Conservation (phyloP, 2,797 vertebrate species). For the Graptemys geographica region DNA sequence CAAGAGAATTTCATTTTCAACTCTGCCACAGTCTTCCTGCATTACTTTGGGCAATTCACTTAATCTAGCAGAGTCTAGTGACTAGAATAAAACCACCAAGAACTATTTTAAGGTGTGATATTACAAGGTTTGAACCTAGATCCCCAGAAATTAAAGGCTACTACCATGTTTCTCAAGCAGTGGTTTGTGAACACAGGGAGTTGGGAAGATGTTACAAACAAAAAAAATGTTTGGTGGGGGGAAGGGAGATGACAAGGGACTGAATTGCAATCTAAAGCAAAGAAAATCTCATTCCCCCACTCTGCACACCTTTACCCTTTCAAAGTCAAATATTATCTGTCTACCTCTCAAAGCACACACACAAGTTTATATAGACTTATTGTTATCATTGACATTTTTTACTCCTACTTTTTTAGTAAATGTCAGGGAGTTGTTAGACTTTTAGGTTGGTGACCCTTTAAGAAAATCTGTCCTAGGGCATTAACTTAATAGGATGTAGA, state of each 20-base stretch:
- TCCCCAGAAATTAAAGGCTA: neutral
- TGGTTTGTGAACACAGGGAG: neutral
- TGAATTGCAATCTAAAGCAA: neutral
- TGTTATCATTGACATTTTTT: neutral
- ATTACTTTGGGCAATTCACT: neutral
- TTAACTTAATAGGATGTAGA: neutral
- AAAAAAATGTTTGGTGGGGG: neutral
- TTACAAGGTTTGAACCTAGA: neutral
- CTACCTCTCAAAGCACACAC: neutral
- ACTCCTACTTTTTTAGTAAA: neutral
- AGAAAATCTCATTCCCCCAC: neutral
- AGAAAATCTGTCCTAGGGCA: neutral
- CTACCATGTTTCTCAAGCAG: accelerated
- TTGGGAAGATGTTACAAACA: neutral
- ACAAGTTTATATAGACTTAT: neutral
- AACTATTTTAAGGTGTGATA: neutral
- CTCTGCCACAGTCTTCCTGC: neutral
- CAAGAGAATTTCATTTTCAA: neutral
- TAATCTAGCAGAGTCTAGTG: neutral
- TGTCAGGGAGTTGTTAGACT: neutral
- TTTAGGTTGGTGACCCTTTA: too few species aligned
- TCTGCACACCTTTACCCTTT: neutral
- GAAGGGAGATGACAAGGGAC: neutral
- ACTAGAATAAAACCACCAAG: neutral
- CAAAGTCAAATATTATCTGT: neutral